Percentiles rank a stretch among this genome's conserved stretches.
These are phyloP conservation scores for Disparrhopalites patrizii DNA, from an alignment of 2,888 invertebrate genomes.

Conservation along the genomic window DNA sequence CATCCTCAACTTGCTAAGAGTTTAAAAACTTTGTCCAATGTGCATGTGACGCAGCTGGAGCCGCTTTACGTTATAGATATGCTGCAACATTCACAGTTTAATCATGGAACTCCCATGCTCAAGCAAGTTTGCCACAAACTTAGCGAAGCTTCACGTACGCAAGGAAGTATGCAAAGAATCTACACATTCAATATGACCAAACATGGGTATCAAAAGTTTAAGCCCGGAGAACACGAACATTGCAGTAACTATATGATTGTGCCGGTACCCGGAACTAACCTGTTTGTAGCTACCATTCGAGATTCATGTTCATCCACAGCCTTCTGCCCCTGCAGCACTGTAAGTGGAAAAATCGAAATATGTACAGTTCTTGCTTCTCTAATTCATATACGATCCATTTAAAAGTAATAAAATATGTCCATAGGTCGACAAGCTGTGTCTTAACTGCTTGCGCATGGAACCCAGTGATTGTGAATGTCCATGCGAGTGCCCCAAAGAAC, in stretches of 20 bases:
- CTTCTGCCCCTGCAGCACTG: constrained; percentile 90
- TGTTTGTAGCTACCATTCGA: constrained; percentile 82
- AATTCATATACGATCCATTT: too few relatives aligned
- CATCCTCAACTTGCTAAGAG: constrained; percentile 66
- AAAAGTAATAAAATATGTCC: too few relatives aligned
- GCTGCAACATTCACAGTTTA: constrained; percentile 73
- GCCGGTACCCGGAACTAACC: constrained; percentile 77
- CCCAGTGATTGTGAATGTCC: constrained; percentile 93
- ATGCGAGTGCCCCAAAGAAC: constrained; percentile 73
- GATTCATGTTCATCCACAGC: constrained; percentile 71
- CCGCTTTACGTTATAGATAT: constrained; percentile 85
- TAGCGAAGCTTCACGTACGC: constrained; percentile 60
- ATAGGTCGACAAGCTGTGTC: constrained; percentile 72
- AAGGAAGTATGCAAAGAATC: constrained; percentile 69
- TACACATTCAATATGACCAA: constrained; percentile 79
- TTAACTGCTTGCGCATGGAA: constrained; percentile 91
- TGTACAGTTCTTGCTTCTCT: not conserved
- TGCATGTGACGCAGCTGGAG: constrained; percentile 87
- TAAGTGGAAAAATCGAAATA: constrained; percentile 50
- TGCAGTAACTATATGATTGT: constrained; percentile 81
- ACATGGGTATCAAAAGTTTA: constrained; percentile 70
- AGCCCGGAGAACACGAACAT: constrained; percentile 84
- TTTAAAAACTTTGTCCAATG: constrained; percentile 53
- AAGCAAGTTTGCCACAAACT: constrained; percentile 81
- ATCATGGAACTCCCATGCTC: constrained; percentile 55